A percentile compares a stretch with the other conserved stretches of the same genome.
Conservation (phyloP, 2,888 invertebrate genomes). For the Zaprionus obscuricornis region DNA sequence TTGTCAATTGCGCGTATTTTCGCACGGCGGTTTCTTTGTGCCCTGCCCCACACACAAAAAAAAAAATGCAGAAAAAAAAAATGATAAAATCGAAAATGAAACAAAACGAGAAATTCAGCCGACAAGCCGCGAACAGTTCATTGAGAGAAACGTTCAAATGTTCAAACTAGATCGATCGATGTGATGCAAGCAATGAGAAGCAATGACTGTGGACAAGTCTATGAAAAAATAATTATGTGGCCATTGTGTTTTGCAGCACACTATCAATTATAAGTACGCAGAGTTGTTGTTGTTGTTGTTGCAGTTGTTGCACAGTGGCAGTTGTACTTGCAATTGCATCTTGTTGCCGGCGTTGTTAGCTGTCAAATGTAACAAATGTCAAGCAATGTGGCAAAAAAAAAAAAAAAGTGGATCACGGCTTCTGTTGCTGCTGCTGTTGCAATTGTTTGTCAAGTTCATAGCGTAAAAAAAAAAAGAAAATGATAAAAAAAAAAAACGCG, state of each 20-base stretch:
- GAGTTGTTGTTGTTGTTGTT: conserved; percentile 1
- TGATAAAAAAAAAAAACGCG: conserved; percentile 6
- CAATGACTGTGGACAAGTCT: conserved; percentile 41
- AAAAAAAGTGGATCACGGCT: conserved; percentile 64
- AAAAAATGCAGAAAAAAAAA: neutral
- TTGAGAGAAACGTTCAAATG: conserved; percentile 50
- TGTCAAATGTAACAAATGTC: conserved; percentile 79
- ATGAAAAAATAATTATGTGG: conserved; percentile 76
- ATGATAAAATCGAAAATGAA: neutral
- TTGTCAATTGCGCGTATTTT: conserved; percentile 79
- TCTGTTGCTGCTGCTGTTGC: conserved; percentile 27
- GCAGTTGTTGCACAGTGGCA: conserved; percentile 14
- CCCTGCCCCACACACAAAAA: conserved; percentile 19
- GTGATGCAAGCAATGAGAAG: neutral
- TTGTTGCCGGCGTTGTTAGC: conserved; percentile 73
- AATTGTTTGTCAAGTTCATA: conserved; percentile 76
- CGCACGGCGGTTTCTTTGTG: conserved; percentile 77
- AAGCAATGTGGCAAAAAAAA: conserved; percentile 41
- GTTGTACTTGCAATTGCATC: conserved; percentile 58
- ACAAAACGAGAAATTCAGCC: conserved; percentile 17
- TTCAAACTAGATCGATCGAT: neutral
- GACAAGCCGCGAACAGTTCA: conserved; percentile 54
- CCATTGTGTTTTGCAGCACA: conserved; percentile 57
- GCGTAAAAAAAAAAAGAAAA: conserved; percentile 47
- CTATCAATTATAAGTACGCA: conserved; percentile 66